Conservation (phyloP, 2,797 vertebrate species). For the Cercopithecus mitis region DNA sequence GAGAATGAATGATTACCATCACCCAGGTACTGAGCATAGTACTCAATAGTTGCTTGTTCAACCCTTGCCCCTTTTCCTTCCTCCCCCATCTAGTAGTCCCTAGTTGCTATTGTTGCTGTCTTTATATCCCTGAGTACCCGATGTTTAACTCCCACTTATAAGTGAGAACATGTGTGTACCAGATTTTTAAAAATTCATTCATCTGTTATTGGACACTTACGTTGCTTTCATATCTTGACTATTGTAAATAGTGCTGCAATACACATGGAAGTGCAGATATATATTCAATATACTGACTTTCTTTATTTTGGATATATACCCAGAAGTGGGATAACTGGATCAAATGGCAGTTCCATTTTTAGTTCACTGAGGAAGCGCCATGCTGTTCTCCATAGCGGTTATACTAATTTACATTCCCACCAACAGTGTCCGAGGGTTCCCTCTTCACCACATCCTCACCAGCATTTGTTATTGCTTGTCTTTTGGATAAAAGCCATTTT, state of each 20-base stretch:
- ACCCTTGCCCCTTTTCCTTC: background rate
- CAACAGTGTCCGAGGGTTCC: background rate
- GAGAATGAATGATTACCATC: background rate
- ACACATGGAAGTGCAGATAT: background rate
- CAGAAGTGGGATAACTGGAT: background rate
- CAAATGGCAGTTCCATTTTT: background rate
- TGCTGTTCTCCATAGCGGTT: background rate
- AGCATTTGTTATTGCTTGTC: background rate
- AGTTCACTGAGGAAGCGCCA: background rate
- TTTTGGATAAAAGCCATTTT: background rate
- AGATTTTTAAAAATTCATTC: background rate
- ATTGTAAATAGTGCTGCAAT: background rate
- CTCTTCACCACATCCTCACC: background rate
- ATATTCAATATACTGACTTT: background rate
- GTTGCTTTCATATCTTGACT: background rate
- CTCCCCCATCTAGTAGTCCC: background rate
- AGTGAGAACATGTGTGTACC: background rate
- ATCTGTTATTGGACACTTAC: background rate
- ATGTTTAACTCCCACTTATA: background rate
- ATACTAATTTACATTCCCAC: background rate
- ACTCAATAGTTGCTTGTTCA: background rate
- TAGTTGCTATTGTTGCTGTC: background rate
- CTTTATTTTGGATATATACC: background rate
- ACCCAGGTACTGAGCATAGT: background rate
- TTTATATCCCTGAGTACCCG: background rate